A percentile compares a stretch with the other conserved stretches of the same genome.
Evolutionary conservation across 2,888 invertebrate species (phyloP).

Genomic region (Phyllotreta striolata): DNA sequence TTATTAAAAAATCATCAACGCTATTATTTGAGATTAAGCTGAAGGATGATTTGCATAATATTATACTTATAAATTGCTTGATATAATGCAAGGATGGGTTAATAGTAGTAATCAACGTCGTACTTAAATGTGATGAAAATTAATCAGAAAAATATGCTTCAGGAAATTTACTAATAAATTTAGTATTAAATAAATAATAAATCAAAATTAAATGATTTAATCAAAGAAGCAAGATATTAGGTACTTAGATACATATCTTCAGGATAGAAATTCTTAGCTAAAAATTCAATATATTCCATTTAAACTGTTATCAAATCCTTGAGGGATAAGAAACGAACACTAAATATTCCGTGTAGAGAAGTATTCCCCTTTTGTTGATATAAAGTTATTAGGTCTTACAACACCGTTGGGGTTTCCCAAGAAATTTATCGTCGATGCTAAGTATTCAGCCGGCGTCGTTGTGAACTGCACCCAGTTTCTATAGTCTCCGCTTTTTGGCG

Average conservation of each 20-base stretch:
- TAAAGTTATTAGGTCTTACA: conserved; percentile 33
- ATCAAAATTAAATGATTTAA: not conserved
- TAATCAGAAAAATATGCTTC: no score
- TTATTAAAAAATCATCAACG: no score
- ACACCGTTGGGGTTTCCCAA: conserved; percentile 30
- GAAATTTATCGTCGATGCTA: conserved; percentile 24
- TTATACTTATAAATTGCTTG: no score
- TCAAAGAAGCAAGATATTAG: not conserved
- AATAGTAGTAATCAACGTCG: no score
- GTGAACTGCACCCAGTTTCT: conserved; percentile 10
- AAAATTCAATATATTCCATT: conserved; percentile 28
- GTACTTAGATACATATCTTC: conserved; percentile 1
- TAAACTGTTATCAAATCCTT: conserved; percentile 23
- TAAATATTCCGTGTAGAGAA: conserved; percentile 32
- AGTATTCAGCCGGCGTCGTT: conserved; percentile 26
- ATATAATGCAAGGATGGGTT: no score
- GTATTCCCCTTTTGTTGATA: conserved; percentile 32
- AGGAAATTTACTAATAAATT: no score
- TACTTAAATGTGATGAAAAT: no score
- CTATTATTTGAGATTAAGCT: no score
- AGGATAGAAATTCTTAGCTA: conserved; percentile 8
- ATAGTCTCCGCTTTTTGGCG: conserved; percentile 13
- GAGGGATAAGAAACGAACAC: conserved; percentile 30
- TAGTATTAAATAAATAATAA: no score
- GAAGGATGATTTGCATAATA: no score